These are phyloP conservation scores for Thalpophila matura DNA, from an alignment of 2,888 invertebrate genomes.

Conservation along the genomic window DNA sequence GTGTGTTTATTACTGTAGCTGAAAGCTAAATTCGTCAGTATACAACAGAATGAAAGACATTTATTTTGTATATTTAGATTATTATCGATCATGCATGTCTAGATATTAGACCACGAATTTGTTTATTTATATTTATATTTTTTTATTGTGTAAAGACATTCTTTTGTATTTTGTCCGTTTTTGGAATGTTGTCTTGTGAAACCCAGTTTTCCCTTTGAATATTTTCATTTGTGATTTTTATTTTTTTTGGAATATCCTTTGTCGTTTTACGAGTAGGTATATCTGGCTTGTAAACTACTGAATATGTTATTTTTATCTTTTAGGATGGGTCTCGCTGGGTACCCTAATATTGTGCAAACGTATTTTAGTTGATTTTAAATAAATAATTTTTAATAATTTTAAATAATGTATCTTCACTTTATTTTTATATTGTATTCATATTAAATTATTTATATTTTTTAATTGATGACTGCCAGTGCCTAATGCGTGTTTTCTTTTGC, in stretches of 20 bases:
- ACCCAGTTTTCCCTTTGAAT: slow-evolving; percentile 24
- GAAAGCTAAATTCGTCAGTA: slow-evolving; percentile 16
- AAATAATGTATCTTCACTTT: slow-evolving; percentile 21
- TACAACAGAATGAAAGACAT: slow-evolving; percentile 59
- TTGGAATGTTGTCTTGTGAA: slow-evolving; percentile 64
- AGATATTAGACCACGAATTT: slow-evolving; percentile 14
- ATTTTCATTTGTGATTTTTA: slow-evolving; percentile 6
- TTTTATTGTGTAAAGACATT: slow-evolving; percentile 36
- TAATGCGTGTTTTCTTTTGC: slow-evolving; percentile 37
- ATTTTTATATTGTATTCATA: slow-evolving; percentile 38
- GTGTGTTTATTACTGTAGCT: slow-evolving; percentile 18
- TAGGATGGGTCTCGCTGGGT: slow-evolving; percentile 18
- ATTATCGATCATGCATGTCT: slow-evolving; percentile 34
- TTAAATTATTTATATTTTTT: slow-evolving; percentile 41
- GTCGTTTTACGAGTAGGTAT: slow-evolving; percentile 4
- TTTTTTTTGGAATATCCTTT: slow-evolving; percentile 12
- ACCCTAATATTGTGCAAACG: slow-evolving; percentile 38
- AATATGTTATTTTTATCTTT: slow-evolving; percentile 5
- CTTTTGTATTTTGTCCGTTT: slow-evolving; percentile 46
- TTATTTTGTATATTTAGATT: slow-evolving; percentile 53
- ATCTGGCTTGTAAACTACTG: slow-evolving; percentile 31
- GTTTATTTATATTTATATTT: slow-evolving; percentile 24
- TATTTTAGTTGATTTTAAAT: slow-evolving; percentile 36
- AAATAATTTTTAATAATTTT: no score
- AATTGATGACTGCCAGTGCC: slow-evolving; percentile 42